These are phyloP conservation scores for Polyploca ridens DNA, from an alignment of 2,888 invertebrate species.

Conservation along the genomic window DNA sequence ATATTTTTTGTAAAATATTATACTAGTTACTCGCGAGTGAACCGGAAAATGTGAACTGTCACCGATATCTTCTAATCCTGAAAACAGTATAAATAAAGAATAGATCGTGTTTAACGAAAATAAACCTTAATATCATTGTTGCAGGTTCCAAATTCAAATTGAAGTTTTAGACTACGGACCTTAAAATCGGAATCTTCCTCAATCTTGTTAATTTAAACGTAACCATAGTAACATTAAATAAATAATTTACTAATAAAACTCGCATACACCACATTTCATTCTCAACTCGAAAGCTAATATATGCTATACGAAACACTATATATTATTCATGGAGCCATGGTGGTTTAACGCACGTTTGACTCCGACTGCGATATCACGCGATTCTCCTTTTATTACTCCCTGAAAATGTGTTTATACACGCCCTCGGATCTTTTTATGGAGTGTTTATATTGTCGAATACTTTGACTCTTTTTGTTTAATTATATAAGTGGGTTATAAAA, in stretches of 20 bases:
- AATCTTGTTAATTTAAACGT: no score
- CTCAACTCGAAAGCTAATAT: constrained; percentile 6
- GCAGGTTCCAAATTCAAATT: no score
- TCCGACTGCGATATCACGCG: constrained; percentile 24
- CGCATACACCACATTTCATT: background rate
- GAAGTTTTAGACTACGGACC: no score
- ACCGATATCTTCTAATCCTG: no score
- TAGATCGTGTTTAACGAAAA: no score
- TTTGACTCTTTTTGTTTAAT: constrained; percentile 3
- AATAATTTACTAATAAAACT: background rate
- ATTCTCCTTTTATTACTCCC: constrained; percentile 44
- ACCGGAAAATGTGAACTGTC: no score
- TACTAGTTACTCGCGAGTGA: no score
- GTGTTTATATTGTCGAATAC: constrained; percentile 29
- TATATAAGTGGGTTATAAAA: background rate
- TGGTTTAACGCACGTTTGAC: constrained; percentile 25
- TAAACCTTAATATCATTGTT: no score
- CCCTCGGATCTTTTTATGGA: constrained; percentile 30
- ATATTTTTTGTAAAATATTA: no score
- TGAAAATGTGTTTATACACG: constrained; percentile 46
- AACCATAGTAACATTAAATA: no score
- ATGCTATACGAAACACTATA: constrained; percentile 17
- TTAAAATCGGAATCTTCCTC: no score
- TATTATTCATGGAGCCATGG: constrained; percentile 38
- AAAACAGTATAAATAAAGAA: no score